Conservation (phyloP, 2,113 vertebrate genomes). For the Lagopus muta region DNA sequence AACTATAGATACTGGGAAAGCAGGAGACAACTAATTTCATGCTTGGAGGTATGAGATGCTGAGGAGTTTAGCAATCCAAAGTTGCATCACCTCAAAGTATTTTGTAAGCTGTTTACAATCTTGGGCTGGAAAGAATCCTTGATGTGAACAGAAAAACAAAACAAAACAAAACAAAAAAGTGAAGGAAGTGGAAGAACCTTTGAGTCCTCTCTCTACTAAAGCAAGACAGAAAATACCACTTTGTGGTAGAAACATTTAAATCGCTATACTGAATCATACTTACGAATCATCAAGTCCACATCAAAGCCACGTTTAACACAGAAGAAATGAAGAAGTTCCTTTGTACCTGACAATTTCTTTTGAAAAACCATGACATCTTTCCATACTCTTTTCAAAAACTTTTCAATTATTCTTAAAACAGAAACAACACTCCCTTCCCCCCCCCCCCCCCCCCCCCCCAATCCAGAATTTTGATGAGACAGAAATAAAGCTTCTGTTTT, state of each 20-base stretch:
- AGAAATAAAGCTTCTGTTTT: not conserved
- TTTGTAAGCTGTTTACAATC: not conserved
- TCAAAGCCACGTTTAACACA: not conserved
- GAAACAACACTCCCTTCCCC: not conserved
- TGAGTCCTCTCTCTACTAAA: not conserved
- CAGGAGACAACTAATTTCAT: not conserved
- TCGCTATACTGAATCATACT: not conserved
- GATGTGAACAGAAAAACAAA: not conserved
- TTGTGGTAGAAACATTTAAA: not conserved
- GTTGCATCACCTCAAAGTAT: not conserved
- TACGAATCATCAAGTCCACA: not conserved
- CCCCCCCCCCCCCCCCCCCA: rapidly evolving
- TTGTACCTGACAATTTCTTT: not conserved
- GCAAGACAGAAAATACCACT: not conserved
- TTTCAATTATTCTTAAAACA: not conserved
- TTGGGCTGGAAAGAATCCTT: not conserved
- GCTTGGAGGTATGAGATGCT: not conserved
- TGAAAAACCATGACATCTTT: not conserved
- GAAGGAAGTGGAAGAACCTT: not conserved
- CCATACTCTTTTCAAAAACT: not conserved
- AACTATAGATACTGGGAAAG: not conserved
- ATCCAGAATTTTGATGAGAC: not conserved
- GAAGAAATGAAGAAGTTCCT: not conserved
- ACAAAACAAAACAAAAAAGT: not conserved
- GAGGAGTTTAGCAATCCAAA: not conserved